Percentiles rank a stretch among this genome's conserved stretches.
phyloP scores from a whole-genome alignment of 2,888 invertebrate genomes.

The Venusia cambrica region DNA sequence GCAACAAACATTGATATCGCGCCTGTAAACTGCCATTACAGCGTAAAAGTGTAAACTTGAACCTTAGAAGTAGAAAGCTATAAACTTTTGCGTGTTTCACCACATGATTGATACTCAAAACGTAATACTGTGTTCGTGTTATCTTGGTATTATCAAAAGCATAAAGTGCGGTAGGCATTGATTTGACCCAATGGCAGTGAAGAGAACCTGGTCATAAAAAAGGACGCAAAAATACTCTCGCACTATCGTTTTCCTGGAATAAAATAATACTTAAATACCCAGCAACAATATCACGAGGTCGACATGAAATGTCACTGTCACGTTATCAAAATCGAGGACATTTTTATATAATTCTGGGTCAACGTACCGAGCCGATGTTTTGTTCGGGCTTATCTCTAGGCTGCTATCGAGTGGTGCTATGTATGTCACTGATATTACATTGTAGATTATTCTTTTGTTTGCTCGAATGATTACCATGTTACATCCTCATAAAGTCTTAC shows the following conservation, averaged over 20 bases:
- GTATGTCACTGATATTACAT: conserved; percentile 70
- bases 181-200: conserved; percentile 13
- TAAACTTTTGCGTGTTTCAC: not conserved
- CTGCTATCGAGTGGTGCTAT: conserved; percentile 65
- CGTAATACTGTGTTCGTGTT: not conserved
- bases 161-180: conserved; percentile 7
- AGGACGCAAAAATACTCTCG: conserved; percentile 7
- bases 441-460: conserved; percentile 51
- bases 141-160: conserved; percentile 4
- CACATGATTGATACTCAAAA: not conserved
- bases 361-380: conserved; percentile 75
- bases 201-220: conserved; percentile 17
- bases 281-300: conserved; percentile 45
- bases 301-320: conserved; percentile 75
- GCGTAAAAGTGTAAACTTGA: conserved; percentile 4
- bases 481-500: conserved; percentile 25
- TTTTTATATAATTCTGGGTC: conserved; percentile 81
- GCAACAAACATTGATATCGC: conserved; percentile 9
- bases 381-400: conserved; percentile 67
- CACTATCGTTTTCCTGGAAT: conserved; percentile 18
- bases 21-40: not conserved
- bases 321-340: conserved; percentile 71
- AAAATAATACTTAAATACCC: conserved; percentile 23
- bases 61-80: conserved; percentile 1
- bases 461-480: conserved; percentile 50